phyloP scores from a whole-genome alignment of 2,113 vertebrate species.

The Genyomyrus donnyi region DNA sequence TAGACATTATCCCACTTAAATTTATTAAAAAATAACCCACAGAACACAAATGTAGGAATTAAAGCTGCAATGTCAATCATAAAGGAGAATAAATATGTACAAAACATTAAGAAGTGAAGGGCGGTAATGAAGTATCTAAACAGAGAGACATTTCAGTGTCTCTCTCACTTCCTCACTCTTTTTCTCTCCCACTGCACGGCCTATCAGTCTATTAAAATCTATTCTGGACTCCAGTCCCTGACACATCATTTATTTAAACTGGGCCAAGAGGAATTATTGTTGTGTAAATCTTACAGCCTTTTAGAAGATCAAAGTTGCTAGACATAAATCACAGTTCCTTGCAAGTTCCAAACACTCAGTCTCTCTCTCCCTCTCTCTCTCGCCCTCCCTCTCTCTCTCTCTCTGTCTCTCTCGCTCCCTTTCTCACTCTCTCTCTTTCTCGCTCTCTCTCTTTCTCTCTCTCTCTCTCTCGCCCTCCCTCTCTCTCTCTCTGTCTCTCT shows the following conservation, averaged over 20 bases:
- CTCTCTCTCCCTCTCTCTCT: slow-evolving; percentile 15
- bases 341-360: slow-evolving; percentile 39
- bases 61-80: not conserved
- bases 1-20: not conserved
- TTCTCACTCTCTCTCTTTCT: slow-evolving; percentile 9
- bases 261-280: slow-evolving; percentile 58
- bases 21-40: not conserved
- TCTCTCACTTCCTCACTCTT: not conserved
- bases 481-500: not conserved
- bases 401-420: slow-evolving; percentile 6
- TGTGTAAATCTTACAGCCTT: slow-evolving; percentile 60
- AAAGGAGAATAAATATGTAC: slow-evolving; percentile 3
- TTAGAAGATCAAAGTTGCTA: slow-evolving; percentile 62
- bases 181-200: slow-evolving; percentile 11
- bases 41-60: not conserved
- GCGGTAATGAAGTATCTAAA: not conserved
- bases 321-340: slow-evolving; percentile 55
- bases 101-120: not conserved
- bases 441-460: no score
- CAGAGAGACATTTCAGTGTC: not conserved
- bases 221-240: slow-evolving; percentile 49
- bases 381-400: not conserved
- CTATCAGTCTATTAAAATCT: slow-evolving; percentile 46
- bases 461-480: slow-evolving; percentile 9
- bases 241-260: slow-evolving; percentile 56